Evolutionary conservation across 2,888 invertebrate genomes (phyloP), one percentile per base, ranked within the genome.

Genomic region (Mellilla xanthometata): DNA sequence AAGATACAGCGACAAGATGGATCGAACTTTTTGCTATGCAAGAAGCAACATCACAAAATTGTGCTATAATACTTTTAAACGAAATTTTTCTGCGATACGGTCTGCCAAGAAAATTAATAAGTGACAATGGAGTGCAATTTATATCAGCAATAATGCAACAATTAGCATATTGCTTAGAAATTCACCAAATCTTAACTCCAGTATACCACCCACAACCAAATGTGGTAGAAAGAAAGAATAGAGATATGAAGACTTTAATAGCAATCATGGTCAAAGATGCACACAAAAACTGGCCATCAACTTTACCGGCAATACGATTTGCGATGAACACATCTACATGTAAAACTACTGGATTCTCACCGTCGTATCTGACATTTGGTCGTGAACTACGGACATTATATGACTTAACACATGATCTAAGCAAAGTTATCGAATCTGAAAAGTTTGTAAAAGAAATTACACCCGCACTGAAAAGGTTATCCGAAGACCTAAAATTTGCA

Each of bases 71-170:
- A 0, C 40, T 66, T 0, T 27, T 67, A 0, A 34, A 58, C 12
- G 65, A 64, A 26, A 40, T 65, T 0, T 48, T 68, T 12, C 24
- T 65, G 1, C 54, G 75, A 1, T 75, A 64, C 51, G 76, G 76
- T 0, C 34, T 60, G 1, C 74, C 75, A 0, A 15, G 73, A 2
- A 34, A 62, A 32, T 32, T 80, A 1, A 62, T 66, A 1, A 64
- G 61, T 19, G 76, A 81, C 42, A 79, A 78, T 42, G 77, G n/a
- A 0, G 67, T 4, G 13, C 58, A 26, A 12, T 59, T 56, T 11
- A 24, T 54, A 6, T 44, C 41, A 65, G 24, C 31, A 13, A 27
- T 35, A 0, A 43, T 43, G 13, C 39, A 30, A 12, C 12, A 39
- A 11, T 13, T 13, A 3, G n/a, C 9, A n/a, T 31, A 4, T 15